Evolutionary conservation across 2,113 vertebrate genomes (phyloP).

Genomic region (Sylvia atricapilla): DNA sequence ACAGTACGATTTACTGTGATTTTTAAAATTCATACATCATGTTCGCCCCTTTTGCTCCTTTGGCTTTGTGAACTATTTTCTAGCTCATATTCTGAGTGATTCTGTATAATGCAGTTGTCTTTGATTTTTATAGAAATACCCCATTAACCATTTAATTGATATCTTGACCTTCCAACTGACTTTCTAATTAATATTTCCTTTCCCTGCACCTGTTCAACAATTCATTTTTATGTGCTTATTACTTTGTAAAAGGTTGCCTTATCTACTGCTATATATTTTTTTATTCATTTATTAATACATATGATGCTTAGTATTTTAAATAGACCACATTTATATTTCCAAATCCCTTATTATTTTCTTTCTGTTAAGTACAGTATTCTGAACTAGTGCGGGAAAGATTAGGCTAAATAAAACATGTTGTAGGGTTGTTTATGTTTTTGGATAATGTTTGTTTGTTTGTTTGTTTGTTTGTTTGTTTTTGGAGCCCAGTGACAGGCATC

Average conservation of each 20-base stretch:
- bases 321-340: background rate
- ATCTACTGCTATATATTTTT: background rate
- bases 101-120: background rate
- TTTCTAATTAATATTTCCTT: slow-evolving; percentile 25
- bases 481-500: background rate
- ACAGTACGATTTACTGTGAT: background rate
- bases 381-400: background rate
- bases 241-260: background rate
- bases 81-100: background rate
- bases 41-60: background rate
- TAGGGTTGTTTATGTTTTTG: background rate
- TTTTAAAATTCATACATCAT: background rate
- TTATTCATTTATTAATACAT: background rate
- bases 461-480: background rate
- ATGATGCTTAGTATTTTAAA: slow-evolving; percentile 3
- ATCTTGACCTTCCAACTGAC: slow-evolving; percentile 31
- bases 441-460: background rate
- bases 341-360: background rate
- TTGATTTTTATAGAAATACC: slow-evolving; percentile 27
- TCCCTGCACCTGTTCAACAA: background rate
- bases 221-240: slow-evolving; percentile 21
- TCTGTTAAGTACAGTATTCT: background rate
- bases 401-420: background rate
- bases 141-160: slow-evolving; percentile 50
- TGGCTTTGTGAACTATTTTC: background rate